A percentile compares a stretch with the other conserved stretches of the same genome.
Evolutionary conservation across 2,888 invertebrate species (phyloP).

Genomic region (Aspidiotus destructor): DNA sequence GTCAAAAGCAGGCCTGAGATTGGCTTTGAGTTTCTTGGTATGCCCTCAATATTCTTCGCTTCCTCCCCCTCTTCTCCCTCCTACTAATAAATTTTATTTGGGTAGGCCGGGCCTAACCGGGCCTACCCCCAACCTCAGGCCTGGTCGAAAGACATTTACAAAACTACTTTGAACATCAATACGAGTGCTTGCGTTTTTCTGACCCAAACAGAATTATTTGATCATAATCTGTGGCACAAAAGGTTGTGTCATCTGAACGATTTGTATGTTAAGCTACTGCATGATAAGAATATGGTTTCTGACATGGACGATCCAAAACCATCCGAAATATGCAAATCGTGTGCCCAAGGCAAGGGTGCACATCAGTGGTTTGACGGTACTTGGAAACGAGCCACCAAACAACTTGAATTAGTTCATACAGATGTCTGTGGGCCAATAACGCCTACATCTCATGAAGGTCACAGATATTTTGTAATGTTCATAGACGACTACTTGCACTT

Average conservation of each 20-base stretch:
- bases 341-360: constrained; percentile 36
- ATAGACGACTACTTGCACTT: constrained; percentile 39
- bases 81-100: too few species aligned
- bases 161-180: neutral
- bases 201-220: neutral
- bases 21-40: too few species aligned
- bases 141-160: constrained; percentile 12
- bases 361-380: constrained; percentile 19
- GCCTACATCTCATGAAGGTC: constrained; percentile 35
- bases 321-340: constrained; percentile 32
- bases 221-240: constrained; percentile 35
- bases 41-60: too few species aligned
- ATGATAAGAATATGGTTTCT: constrained; percentile 21
- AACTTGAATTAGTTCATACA: constrained; percentile 36
- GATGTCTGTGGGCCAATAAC: constrained; percentile 38
- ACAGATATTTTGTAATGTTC: constrained; percentile 37
- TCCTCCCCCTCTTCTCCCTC: too few species aligned
- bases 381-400: constrained; percentile 26
- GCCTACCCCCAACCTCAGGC: too few species aligned
- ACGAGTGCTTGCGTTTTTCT: neutral
- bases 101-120: too few species aligned
- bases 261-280: constrained; percentile 31
- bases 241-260: constrained; percentile 35
- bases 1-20: too few species aligned
- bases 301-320: constrained; percentile 27